Base-by-base conservation (phyloP, 2,113 vertebrate species). In the Phalacrocorax pelagicus region DNA sequence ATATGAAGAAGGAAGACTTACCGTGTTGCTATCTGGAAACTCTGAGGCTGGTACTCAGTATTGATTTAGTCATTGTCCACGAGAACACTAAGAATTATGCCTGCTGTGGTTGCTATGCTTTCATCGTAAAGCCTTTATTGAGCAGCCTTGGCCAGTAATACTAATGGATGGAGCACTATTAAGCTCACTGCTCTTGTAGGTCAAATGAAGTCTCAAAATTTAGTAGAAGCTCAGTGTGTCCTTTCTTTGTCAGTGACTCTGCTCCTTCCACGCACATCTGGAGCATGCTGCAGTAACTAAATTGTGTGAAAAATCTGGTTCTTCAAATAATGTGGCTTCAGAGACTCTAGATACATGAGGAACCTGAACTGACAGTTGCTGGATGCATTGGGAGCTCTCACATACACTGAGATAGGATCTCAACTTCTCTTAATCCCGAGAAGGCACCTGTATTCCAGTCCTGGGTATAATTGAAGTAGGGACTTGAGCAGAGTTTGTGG, bases 1-100 rank as follows among this genome's bases (percentile, higher is more conserved):
- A 69, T 82, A 83, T 88, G 92, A 61, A 94, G 94, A 96, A 90
- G 83, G 81, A 96, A 88, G 85, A 95, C 61, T 87, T 96, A 80
- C 40, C 2, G 9, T 63, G 67, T 67, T 88, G 47, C 92, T 92
- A 3, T 88, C 78, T 75, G 90, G 85, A 88, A 89, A 38, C 46
- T 95, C 90, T 55, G 75, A 91, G 89, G 74, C 66, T 62, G 55
- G 83, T 51, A 44, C 62, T 95, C 34, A 10, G 55, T 96, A 96
- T 93, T 96, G 96, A 96, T 97, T 93, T 95, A 96, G 95, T 86
- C 86, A 94, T 91, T 95, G 92, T 97, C 94, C 82, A 63, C 70
- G 86, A 89, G 90, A 96, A 81, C 72, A 86, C 47, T 19, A 74
- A 94, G 86, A 97, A 90, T 88, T 89, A 89, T 88, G 52, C 86